Percentiles rank a stretch among this genome's conserved stretches.
phyloP scores from a whole-genome alignment of 2,113 vertebrate genomes.

The Gallinago paraguaiae region DNA sequence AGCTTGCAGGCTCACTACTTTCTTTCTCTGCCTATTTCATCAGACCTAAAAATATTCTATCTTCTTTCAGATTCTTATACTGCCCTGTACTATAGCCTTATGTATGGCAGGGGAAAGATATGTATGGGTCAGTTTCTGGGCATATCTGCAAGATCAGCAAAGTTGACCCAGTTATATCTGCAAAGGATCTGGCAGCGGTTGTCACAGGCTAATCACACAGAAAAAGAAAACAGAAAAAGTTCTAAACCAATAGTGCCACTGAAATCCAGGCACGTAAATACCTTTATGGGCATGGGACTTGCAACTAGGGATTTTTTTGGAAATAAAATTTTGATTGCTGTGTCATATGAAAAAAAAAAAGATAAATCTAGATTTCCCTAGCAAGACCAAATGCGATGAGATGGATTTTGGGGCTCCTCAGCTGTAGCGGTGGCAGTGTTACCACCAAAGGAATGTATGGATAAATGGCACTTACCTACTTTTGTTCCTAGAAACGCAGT shows the following conservation, averaged over 20 bases:
- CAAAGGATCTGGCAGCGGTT: background rate
- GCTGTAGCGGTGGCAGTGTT: background rate
- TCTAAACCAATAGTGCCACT: background rate
- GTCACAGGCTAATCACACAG: background rate
- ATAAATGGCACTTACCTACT: background rate
- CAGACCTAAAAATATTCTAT: background rate
- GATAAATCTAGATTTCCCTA: accelerated
- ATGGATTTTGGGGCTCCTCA: background rate
- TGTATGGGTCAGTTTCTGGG: background rate
- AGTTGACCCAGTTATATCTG: background rate
- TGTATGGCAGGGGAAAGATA: background rate
- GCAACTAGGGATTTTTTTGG: background rate
- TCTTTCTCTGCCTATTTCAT: background rate
- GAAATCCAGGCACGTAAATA: background rate
- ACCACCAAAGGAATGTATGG: accelerated
- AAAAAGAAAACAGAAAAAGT: accelerated
- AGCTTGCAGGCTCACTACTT: background rate
- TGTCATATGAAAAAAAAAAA: background rate
- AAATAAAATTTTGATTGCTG: background rate
- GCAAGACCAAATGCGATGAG: background rate
- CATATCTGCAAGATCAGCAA: background rate
- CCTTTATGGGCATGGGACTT: background rate
- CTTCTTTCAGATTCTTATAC: background rate
- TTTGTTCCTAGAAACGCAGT: background rate
- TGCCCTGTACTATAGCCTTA: background rate